A percentile compares a stretch with the other conserved stretches of the same genome.
Conservation (phyloP, 2,888 invertebrate species). For the Cephus nigrinus region DNA sequence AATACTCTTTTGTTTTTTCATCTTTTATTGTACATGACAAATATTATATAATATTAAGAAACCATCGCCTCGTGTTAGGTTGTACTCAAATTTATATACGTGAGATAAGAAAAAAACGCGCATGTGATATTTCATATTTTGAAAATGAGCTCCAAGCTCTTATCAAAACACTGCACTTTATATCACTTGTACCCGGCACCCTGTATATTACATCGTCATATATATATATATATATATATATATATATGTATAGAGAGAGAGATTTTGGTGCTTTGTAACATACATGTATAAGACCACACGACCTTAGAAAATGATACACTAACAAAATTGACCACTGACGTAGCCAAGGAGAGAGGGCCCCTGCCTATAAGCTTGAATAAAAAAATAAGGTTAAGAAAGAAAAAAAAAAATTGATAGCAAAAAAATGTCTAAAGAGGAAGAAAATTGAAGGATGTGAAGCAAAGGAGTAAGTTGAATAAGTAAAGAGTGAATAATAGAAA, state of each 20-base stretch:
- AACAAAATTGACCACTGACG: slow-evolving; percentile 26
- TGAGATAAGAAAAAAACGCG: too few relatives aligned
- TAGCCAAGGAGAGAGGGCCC: slow-evolving; percentile 36
- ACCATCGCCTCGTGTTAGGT: too few relatives aligned
- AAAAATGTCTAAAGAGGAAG: slow-evolving; percentile 21
- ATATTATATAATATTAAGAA: too few relatives aligned
- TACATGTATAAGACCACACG: slow-evolving; percentile 27
- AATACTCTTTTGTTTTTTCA: too few relatives aligned
- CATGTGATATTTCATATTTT: too few relatives aligned
- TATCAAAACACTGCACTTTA: too few relatives aligned
- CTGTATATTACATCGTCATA: neutral
- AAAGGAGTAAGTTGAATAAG: too few relatives aligned
- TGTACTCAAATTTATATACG: too few relatives aligned
- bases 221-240: slow-evolving; percentile 4
- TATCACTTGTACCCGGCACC: too few relatives aligned
- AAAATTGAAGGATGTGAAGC: neutral
- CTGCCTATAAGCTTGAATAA: slow-evolving; percentile 32
- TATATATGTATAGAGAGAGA: slow-evolving; percentile 23
- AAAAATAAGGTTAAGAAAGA: slow-evolving; percentile 9
- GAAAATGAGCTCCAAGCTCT: too few relatives aligned
- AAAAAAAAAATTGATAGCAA: slow-evolving; percentile 12
- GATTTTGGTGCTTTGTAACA: slow-evolving; percentile 54
- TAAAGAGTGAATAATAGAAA: too few relatives aligned
- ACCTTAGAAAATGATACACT: slow-evolving; percentile 4
- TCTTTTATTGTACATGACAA: too few relatives aligned